These are phyloP conservation scores for Ptychobarbus kaznakovi DNA, from an alignment of 2,797 vertebrate species.

Conservation along the genomic window DNA sequence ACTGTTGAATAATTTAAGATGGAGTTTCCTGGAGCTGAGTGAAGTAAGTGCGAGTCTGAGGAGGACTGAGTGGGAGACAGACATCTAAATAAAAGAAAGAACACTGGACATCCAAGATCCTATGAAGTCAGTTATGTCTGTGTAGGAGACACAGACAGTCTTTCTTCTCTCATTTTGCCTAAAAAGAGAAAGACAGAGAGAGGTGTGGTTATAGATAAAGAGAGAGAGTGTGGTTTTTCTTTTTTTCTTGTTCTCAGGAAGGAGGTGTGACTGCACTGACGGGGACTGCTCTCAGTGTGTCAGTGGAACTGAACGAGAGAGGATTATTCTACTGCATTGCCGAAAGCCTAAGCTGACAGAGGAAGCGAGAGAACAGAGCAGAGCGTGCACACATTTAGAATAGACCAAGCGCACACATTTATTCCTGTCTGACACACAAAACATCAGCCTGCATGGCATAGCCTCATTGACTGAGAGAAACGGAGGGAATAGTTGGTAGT, in stretches of 20 bases:
- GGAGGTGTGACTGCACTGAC: constrained; percentile 67
- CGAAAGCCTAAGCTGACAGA: constrained; percentile 50
- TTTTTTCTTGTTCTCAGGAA: constrained; percentile 63
- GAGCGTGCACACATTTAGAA: background rate
- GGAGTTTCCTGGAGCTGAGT: constrained; percentile 81
- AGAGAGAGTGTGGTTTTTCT: constrained; percentile 39
- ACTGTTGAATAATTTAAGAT: constrained; percentile 87
- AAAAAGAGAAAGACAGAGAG: constrained; percentile 36
- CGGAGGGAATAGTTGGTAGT: constrained; percentile 44
- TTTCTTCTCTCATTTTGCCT: constrained; percentile 21
- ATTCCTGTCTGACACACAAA: constrained; percentile 42
- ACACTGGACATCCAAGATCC: constrained; percentile 74
- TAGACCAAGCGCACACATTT: constrained; percentile 35
- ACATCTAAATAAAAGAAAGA: constrained; percentile 37
- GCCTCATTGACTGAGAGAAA: constrained; percentile 39
- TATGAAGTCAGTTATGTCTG: constrained; percentile 54
- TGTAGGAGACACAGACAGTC: constrained; percentile 47
- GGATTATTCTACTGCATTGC: constrained; percentile 52
- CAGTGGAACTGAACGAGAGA: constrained; percentile 65
- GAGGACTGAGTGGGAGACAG: constrained; percentile 46
- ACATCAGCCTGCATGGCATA: constrained; percentile 56
- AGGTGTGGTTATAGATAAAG: constrained; percentile 24
- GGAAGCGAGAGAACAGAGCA: constrained; percentile 43
- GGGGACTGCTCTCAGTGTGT: constrained; percentile 62
- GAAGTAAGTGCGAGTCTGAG: constrained; percentile 67